phyloP scores from a whole-genome alignment of 2,797 vertebrate species.

The Pristis pectinata region DNA sequence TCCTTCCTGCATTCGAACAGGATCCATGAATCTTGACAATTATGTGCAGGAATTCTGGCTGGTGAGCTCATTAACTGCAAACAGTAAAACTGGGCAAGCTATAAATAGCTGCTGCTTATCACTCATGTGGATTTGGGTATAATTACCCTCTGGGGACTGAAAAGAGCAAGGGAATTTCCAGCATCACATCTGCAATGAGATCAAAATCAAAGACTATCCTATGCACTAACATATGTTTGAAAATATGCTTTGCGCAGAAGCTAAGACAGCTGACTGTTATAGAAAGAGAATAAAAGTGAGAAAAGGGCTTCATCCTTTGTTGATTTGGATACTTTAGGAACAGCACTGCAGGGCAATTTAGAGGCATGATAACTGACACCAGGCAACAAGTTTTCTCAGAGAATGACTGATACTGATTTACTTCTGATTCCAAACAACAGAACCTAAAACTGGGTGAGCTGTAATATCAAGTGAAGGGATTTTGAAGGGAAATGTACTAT shows the following conservation, averaged over 20 bases:
- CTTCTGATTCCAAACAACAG: background rate
- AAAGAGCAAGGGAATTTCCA: no score
- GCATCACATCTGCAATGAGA: background rate
- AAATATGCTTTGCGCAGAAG: background rate
- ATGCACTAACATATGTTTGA: background rate
- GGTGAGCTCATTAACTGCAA: background rate
- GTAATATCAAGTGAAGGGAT: background rate
- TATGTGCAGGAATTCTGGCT: background rate
- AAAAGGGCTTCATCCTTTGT: background rate
- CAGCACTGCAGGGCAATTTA: background rate
- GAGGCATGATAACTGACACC: background rate
- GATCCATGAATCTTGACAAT: background rate
- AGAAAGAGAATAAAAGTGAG: background rate
- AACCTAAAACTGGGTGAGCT: background rate
- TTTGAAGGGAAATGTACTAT: no score
- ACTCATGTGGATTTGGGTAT: background rate
- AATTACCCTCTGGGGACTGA: background rate
- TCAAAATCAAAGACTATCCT: background rate
- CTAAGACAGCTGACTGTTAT: background rate
- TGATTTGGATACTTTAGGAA: background rate
- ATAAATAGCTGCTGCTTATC: background rate
- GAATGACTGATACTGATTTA: background rate
- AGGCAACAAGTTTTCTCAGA: background rate
- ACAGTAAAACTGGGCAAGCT: background rate
- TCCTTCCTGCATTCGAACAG: background rate